Base-by-base conservation (phyloP, 2,113 vertebrate genomes). In the Corythaeola cristata region DNA sequence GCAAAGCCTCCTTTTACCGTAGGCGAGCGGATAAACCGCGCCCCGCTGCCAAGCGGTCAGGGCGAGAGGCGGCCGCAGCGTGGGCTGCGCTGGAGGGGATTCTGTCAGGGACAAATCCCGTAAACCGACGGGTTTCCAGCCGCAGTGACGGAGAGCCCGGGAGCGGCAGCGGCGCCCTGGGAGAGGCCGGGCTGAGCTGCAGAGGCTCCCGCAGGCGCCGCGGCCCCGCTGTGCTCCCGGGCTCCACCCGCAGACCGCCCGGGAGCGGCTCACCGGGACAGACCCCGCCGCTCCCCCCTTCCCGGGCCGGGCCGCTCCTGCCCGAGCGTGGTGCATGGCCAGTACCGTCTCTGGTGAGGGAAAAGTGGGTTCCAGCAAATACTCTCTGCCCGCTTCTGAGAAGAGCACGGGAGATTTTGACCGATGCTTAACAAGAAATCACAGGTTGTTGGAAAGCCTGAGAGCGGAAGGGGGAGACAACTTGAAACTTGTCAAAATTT, bases 171-270 rank as follows among this genome's bases (percentile, higher is more conserved):
- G 45, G 68, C 85, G 69, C 68, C 33, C 66, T 47, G 20, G 47
- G 35, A 26, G 47, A 56, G 52, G 52, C 47, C 30, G 52, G 47
- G 85, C 8, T 33, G 74, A 55, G 64, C 63, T 60, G 83, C 58
- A 11, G 88, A 6, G 56, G 58, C 53, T 91, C 53, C 78, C 75
- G 53, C 47, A 16, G 80, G 45, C 39, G 58, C 73, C 39, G 56
- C 85, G 49, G 92, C 50, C 56, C 47, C 37, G 6, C 4, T 8
- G 56, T 33, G 82, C 79, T 92, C 92, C 84, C 15, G 83, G 75
- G 89, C 94, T 95, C 75, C 89, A 8, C 75, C 89, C 68, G 89
- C 89, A 79, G 85, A 3, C 67, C 33, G 32, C 55, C 39, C 71
- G 69, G 19, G 21, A 3, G 67, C 53, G 37, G 37, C 66, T 37